Percentiles rank a stretch among this genome's conserved stretches.
phyloP scores from a whole-genome alignment of 1,140 invertebrate genomes.

The Chelonus insularis region DNA sequence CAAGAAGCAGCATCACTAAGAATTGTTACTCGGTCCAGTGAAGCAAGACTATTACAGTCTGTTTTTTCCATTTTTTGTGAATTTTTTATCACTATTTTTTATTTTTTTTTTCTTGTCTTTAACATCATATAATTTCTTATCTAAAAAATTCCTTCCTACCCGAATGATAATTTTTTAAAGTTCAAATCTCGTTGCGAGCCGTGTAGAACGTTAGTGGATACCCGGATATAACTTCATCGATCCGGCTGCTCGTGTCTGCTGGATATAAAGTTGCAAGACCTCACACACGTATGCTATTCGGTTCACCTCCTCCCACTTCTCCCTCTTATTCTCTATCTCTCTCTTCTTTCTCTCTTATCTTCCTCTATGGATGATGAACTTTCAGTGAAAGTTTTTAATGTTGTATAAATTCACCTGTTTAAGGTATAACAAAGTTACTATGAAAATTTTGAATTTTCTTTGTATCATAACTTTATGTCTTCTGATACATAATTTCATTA shows the following conservation, averaged over 20 bases:
- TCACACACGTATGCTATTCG: conserved; percentile 16
- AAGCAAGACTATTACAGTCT: conserved; percentile 1
- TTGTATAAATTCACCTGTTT: conserved; percentile 9
- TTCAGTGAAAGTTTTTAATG: conserved; percentile 25
- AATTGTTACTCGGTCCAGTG: conserved; percentile 6
- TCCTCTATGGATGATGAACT: conserved; percentile 19
- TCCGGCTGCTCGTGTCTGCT: conserved; percentile 30
- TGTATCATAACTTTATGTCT: too few relatives aligned
- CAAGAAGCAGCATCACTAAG: too few relatives aligned
- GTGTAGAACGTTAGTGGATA: conserved; percentile 30
- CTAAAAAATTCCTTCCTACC: too few relatives aligned
- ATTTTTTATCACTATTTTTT: too few relatives aligned
- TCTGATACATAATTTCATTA: too few relatives aligned
- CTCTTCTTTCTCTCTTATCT: conserved; percentile 22
- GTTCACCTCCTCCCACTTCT: not conserved
- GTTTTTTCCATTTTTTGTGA: not conserved
- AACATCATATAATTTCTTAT: too few relatives aligned
- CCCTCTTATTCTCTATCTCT: not conserved
- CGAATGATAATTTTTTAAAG: conserved; percentile 12
- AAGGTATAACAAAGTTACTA: too few relatives aligned
- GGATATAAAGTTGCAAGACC: conserved; percentile 31
- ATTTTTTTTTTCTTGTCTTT: too few relatives aligned
- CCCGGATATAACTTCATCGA: conserved; percentile 34
- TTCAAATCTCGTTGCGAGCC: conserved; percentile 15
- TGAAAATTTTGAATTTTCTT: too few relatives aligned